phyloP scores from a whole-genome alignment of 1,140 invertebrate genomes.

The Bombus cullumanus region DNA sequence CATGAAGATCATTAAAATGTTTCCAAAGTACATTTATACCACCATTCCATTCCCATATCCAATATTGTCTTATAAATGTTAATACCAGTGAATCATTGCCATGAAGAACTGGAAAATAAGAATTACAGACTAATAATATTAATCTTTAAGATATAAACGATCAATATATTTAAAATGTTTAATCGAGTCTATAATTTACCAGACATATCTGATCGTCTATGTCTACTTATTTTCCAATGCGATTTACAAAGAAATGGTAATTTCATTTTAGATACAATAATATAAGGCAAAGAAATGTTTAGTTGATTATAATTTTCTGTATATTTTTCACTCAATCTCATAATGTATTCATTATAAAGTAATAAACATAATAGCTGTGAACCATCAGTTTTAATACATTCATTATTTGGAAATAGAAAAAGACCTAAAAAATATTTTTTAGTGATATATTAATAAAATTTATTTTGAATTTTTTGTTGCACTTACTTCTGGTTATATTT shows the following conservation, averaged over 20 bases:
- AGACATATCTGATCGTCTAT: slow-evolving; percentile 74
- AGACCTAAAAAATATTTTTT: slow-evolving; percentile 76
- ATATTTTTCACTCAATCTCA: slow-evolving; percentile 72
- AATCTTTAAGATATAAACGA: neutral
- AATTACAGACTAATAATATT: neutral
- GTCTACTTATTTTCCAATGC: slow-evolving; percentile 81
- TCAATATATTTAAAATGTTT: neutral
- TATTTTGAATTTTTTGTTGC: slow-evolving; percentile 11
- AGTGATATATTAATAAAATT: slow-evolving; percentile 8
- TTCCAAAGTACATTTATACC: slow-evolving; percentile 74
- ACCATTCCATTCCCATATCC: slow-evolving; percentile 81
- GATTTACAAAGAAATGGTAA: slow-evolving; percentile 81
- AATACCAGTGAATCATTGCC: slow-evolving; percentile 61
- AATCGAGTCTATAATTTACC: slow-evolving; percentile 65
- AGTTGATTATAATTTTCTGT: slow-evolving; percentile 54
- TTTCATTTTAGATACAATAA: slow-evolving; percentile 78
- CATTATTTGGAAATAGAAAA: slow-evolving; percentile 84
- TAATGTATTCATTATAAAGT: slow-evolving; percentile 81
- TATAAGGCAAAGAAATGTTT: slow-evolving; percentile 82
- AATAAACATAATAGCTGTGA: slow-evolving; percentile 81
- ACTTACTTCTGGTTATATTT: slow-evolving; percentile 85
- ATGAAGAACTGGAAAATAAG: slow-evolving; percentile 63
- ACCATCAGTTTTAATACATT: slow-evolving; percentile 80
- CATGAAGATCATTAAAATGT: slow-evolving; percentile 61
- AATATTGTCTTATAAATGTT: slow-evolving; percentile 75